phyloP scores from a whole-genome alignment of 2,888 invertebrate species.

The Temnothorax rugatulus region DNA sequence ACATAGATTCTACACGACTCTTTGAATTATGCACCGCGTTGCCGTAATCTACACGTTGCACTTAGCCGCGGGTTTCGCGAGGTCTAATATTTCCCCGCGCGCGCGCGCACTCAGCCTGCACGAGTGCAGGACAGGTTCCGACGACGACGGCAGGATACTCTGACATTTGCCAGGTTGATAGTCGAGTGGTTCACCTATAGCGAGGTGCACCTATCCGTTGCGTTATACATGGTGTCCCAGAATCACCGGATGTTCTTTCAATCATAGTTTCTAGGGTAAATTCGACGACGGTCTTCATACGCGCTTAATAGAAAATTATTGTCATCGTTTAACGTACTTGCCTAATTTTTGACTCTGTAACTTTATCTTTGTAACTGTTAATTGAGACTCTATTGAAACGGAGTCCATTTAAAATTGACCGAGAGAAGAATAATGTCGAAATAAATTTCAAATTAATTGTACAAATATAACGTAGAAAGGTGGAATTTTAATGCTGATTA shows the following conservation, averaged over 20 bases:
- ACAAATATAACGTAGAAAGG: background rate
- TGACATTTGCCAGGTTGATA: conserved; percentile 84
- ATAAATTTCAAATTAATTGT: conserved; percentile 1
- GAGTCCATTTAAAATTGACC: background rate
- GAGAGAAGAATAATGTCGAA: background rate
- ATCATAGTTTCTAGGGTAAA: background rate
- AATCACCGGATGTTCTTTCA: conserved; percentile 5
- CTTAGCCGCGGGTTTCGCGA: conserved; percentile 52
- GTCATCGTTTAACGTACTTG: background rate
- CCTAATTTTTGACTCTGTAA: background rate
- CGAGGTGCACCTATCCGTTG: conserved; percentile 63
- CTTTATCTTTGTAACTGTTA: background rate
- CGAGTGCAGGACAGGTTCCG: conserved; percentile 72
- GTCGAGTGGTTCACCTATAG: conserved; percentile 83
- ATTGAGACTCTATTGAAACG: background rate
- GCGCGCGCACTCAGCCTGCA: conserved; percentile 37
- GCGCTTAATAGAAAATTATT: background rate
- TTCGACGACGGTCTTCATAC: background rate
- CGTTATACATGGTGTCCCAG: conserved; percentile 59
- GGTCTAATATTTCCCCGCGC: conserved; percentile 40
- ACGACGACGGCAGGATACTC: conserved; percentile 78
- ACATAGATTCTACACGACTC: conserved; percentile 22
- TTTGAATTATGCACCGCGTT: conserved; percentile 53
- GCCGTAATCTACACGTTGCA: conserved; percentile 51
- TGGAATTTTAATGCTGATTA: background rate